phyloP scores from a whole-genome alignment of 2,888 invertebrate species.

The Drosophila neotestacea region DNA sequence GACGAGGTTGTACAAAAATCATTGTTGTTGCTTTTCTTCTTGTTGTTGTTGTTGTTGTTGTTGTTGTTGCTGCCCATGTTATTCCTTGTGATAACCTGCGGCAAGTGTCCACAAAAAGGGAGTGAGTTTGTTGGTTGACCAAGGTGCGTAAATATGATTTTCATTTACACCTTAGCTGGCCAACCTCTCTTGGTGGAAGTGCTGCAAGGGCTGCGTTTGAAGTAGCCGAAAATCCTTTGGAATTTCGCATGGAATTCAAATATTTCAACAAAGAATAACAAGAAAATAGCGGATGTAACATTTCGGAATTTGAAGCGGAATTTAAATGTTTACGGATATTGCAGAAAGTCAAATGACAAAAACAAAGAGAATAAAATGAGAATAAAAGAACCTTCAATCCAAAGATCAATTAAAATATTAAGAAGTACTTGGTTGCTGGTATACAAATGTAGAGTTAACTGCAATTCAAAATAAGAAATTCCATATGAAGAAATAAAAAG shows the following conservation, averaged over 20 bases:
- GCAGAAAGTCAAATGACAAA: not conserved
- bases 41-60: not conserved
- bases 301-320: not conserved
- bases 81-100: constrained; percentile 45
- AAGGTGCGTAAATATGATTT: constrained; percentile 73
- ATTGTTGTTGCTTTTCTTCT: constrained; percentile 18
- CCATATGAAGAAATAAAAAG: no score
- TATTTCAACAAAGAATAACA: not conserved
- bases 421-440: no score
- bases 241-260: constrained; percentile 20
- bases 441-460: no score
- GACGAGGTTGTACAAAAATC: constrained; percentile 39
- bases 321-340: not conserved
- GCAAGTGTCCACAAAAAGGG: constrained; percentile 49
- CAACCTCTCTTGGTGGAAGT: constrained; percentile 12
- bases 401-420: no score
- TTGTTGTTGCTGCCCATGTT: constrained; percentile 21
- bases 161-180: constrained; percentile 70
- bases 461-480: no score
- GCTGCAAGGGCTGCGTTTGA: constrained; percentile 67
- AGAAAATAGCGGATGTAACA: not conserved
- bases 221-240: constrained; percentile 48
- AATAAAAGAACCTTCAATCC: not conserved
- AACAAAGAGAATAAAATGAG: not conserved
- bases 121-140: constrained; percentile 18